Evolutionary conservation across 2,113 vertebrate genomes (phyloP).

Genomic region (Ochotona curzoniae): DNA sequence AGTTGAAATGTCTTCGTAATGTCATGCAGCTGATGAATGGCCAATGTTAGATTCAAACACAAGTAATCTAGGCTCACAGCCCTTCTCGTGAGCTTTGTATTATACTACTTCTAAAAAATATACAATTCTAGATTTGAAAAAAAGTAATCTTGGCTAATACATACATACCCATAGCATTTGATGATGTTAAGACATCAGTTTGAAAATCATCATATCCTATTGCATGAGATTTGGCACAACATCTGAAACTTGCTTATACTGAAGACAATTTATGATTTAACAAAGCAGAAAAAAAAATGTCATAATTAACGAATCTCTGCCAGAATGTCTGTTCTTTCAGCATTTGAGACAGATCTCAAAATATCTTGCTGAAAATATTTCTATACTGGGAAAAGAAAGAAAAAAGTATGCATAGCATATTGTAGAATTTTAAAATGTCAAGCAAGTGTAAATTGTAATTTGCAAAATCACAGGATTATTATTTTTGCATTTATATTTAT

Average conservation of each 20-base stretch:
- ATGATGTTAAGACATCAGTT: background rate
- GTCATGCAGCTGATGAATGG: background rate
- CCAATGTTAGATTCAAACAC: background rate
- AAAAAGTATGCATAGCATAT: background rate
- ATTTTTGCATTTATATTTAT: slow-evolving; percentile 32
- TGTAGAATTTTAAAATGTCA: background rate
- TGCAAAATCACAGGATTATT: slow-evolving; percentile 1
- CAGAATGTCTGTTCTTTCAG: background rate
- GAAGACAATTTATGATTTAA: background rate
- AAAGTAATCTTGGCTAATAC: background rate
- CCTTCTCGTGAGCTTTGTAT: background rate
- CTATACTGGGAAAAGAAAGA: background rate
- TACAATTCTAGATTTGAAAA: background rate
- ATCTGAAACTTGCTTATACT: background rate
- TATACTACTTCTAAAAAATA: background rate
- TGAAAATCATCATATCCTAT: background rate
- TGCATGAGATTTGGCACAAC: background rate
- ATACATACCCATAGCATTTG: background rate
- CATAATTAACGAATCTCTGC: background rate
- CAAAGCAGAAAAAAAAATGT: background rate
- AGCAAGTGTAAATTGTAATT: background rate
- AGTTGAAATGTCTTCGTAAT: background rate
- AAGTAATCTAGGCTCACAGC: background rate
- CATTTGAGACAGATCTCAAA: background rate
- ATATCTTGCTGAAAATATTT: background rate